Conservation (phyloP, 2,888 invertebrate species). For the Elmis aenea region DNA sequence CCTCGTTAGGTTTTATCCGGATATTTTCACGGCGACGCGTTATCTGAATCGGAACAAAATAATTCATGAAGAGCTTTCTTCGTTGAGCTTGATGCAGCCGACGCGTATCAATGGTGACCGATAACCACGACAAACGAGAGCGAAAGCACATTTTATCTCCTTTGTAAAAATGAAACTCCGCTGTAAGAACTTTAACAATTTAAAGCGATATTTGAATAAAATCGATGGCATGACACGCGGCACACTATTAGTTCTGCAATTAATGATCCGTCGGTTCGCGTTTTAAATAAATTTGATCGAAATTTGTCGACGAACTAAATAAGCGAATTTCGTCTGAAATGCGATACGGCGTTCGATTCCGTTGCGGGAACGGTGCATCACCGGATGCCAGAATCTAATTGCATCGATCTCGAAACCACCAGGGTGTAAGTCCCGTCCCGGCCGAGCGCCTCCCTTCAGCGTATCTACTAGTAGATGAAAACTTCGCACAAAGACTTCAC, state of each 20-base stretch:
- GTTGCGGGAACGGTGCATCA: conserved; percentile 1
- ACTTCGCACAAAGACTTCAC: conserved; percentile 26
- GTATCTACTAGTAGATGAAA: conserved; percentile 26
- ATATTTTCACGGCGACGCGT: conserved; percentile 4
- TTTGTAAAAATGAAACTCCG: no score
- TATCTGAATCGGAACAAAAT: conserved; percentile 6
- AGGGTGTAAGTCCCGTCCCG: conserved; percentile 25
- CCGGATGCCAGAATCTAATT: conserved; percentile 28
- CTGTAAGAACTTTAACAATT: conserved; percentile 27
- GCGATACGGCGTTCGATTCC: conserved; percentile 2
- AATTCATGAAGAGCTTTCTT: conserved; percentile 11
- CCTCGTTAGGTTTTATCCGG: no score
- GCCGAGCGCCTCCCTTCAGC: conserved; percentile 21
- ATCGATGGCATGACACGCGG: conserved; percentile 23
- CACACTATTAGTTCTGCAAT: conserved; percentile 25
- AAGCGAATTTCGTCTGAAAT: neutral
- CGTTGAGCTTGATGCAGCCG: no score
- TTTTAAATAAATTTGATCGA: conserved; percentile 19
- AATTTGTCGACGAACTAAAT: conserved; percentile 6
- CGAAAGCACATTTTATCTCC: no score
- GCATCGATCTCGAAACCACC: conserved; percentile 29
- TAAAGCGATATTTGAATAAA: conserved; percentile 26
- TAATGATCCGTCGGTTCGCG: conserved; percentile 27
- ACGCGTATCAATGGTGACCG: no score
- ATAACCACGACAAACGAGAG: no score